Base-by-base conservation (phyloP, 2,113 vertebrate species). In the Taxidea taxus region DNA sequence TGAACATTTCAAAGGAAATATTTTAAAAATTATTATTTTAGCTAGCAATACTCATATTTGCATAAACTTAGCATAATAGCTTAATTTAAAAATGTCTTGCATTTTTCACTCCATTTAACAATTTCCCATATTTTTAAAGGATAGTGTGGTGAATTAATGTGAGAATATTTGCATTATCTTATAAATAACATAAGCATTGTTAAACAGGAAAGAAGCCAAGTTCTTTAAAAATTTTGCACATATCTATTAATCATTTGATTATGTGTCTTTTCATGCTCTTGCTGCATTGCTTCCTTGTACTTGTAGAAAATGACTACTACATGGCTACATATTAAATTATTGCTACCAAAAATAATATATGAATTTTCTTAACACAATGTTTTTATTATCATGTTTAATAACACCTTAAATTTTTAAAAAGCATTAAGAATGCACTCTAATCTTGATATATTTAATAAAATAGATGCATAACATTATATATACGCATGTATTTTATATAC, bases 81-180 rank as follows among this genome's bases (percentile, higher is more conserved):
- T 98, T 97, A 95, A 97, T 98, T 98, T 98, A 58, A 98, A 91
- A 98, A 91, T 95, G 27, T 87, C 97, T 97, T 95, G 39, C 51
- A 97, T 97, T 97, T 98, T 98, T 98, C 85, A 97, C 94, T 88
- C 70, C 87, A 98, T 98, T 98, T 98, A 98, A 97, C 64, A 98
- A 97, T 98, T 98, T 98, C 21, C 94, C 39, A 66, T 90, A 96
- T 90, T 98, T 98, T 98, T 97, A 85, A 89, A 75, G 70, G 64
- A 54, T 56, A 98, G 20, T 68, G 27, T 95, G 37, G 37, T 90
- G 60, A 98, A 98, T 98, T 98, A 98, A 98, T 98, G 25, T 83
- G 49, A 54, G 72, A 80, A 97, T 97, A 97, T 98, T 98, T 98
- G 56, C 97, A 98, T 98, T 98, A 97, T 96, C 74, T 94, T 98